Base-by-base conservation (phyloP, 2,888 invertebrate genomes). In the Patella ulyssiponensis region DNA sequence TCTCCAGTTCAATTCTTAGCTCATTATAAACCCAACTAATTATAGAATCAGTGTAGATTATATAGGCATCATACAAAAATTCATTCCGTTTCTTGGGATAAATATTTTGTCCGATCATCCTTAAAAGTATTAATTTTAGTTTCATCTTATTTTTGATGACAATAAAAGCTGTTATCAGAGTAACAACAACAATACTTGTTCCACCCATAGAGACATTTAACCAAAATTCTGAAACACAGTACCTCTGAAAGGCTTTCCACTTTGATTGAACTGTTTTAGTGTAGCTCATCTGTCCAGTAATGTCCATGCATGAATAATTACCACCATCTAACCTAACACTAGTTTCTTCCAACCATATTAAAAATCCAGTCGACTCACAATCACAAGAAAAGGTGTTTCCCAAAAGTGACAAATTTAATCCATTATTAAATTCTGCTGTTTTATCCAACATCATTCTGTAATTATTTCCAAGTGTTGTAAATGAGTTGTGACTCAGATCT, bases 91-190 rank as follows among this genome's bases (percentile, higher is more conserved):
- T 12, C 23, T 23, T n/a, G 20, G 64, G 64, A 64, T 14, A 64
- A 64, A 64, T 64, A 64, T 64, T 64, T 20, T 64, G 64, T 5
- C 64, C 64, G 12, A 64, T 20, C 64, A 64, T 20, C 64, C 64
- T 20, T 23, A 12, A 64, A 23, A 64, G 64, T 23, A 64, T 23
- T n/a, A 64, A 20, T 5, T 23, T 20, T 12, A 64, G 11, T 15
- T 64, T 64, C 64, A 64, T 64, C 64, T 23, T 20, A 64, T 64
- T 64, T 64, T 64, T 64, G 17, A 23, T 23, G 14, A 64, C 23
- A 23, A 64, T 23, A 64, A 64, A 64, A 64, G 64, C 9, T 20
- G 23, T 12, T 64, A 64, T 64, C 3, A 64, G 20, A 64, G 20
- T 11, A 23, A 64, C 1, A 9, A 64, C 23, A 9, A 14, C 14